Base-by-base conservation (phyloP, 2,797 vertebrate species). In the Apogon hyalosoma region DNA sequence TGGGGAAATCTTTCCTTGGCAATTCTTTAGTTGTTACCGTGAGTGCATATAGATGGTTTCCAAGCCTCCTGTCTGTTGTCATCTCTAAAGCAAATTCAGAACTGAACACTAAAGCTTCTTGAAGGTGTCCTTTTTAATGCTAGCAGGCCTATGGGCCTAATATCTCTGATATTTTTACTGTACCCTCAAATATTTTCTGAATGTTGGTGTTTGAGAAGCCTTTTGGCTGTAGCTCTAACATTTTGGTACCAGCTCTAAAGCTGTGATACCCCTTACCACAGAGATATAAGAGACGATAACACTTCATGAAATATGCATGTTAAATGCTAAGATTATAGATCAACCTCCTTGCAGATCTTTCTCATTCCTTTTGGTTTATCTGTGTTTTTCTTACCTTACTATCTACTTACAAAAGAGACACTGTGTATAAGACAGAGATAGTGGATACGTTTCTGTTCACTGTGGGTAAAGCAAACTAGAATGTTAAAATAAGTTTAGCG, bases 281-380 rank as follows among this genome's bases (percentile, higher is more conserved):
- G 71, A 63, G 63, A 83, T 58, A 75, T 73, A 69, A 71, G 62
- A 67, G 55, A 65, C 57, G 21, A 65, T 75, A 75, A 52, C 62
- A 53, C 66, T 74, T 77, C 60, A 85, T 87, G 73, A 80, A 90
- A 87, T 84, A 88, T 88, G 69, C 69, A 85, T 88, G 72, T 68
- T 52, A 83, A 66, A 87, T 58, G 63, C 73, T 59, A 73, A 77
- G 59, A 84, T 77, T 73, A 71, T 59, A 62, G 69, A 58, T 76
- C 73, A 69, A 43, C 46, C 24, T 59, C 10, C 21, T 21, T 38
- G 54, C 36, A 42, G 51, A 33, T 57, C 31, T 36, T 11, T 54
- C 16, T 28, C 36, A 33, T 49, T 46, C 53, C 38, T 33, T 24
- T 64, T 65, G 71, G 43, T 67, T 57, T 54, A 49, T 57, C 57